These are phyloP conservation scores for Galago senegalensis DNA, from an alignment of 2,797 vertebrate genomes.

Conservation along the genomic window DNA sequence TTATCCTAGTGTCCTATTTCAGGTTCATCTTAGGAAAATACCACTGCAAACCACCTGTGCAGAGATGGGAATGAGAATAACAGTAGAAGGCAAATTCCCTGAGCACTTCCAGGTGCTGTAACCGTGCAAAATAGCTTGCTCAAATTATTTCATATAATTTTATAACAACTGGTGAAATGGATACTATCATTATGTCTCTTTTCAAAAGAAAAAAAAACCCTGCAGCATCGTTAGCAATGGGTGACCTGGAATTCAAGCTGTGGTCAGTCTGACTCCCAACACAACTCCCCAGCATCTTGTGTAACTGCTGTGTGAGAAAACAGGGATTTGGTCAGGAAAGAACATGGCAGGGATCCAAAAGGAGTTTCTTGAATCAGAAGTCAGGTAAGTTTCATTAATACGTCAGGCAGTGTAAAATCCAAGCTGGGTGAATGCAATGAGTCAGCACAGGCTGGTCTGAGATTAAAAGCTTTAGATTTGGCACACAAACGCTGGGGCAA, in stretches of 20 bases:
- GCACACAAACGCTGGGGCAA: background rate
- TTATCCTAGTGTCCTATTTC: background rate
- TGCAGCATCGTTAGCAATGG: background rate
- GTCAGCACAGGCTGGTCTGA: background rate
- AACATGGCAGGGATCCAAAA: background rate
- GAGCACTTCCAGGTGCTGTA: background rate
- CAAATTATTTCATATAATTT: constrained; percentile 19
- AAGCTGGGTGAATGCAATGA: background rate
- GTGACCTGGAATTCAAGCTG: background rate
- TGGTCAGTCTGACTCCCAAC: background rate
- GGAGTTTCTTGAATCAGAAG: background rate
- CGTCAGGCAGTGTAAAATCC: background rate
- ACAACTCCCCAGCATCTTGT: background rate
- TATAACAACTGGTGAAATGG: background rate
- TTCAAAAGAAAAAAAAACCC: background rate
- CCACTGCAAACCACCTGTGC: background rate
- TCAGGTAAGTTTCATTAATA: background rate
- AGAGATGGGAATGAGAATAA: background rate
- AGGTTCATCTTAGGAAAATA: background rate
- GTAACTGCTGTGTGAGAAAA: background rate
- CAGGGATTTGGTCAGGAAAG: background rate
- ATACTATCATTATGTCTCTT: background rate
- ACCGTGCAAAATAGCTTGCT: background rate
- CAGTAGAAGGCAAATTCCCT: background rate
- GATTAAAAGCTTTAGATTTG: background rate